phyloP scores from a whole-genome alignment of 2,797 vertebrate species.

The Epinephelus malabaricus region DNA sequence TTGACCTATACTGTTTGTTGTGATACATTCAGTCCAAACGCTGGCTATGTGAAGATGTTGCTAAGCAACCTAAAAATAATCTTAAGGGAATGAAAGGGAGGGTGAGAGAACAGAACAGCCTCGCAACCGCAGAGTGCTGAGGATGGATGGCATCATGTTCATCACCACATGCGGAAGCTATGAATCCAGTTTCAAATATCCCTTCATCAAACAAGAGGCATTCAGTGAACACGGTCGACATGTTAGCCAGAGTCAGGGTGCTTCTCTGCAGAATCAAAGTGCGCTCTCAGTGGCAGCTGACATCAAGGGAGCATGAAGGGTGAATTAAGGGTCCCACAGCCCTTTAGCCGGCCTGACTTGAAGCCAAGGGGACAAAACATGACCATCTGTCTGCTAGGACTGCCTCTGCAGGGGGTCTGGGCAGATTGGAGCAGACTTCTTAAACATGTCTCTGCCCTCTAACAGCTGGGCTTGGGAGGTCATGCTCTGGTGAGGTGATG shows the following conservation, averaged over 20 bases:
- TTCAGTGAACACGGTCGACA: conserved; percentile 3
- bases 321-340: conserved; percentile 51
- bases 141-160: conserved; percentile 45
- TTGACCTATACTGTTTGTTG: conserved; percentile 44
- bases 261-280: conserved; percentile 44
- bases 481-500: conserved; percentile 27
- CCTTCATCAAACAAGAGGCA: conserved; percentile 33
- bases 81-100: conserved; percentile 63
- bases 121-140: conserved; percentile 56
- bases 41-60: conserved; percentile 78
- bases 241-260: conserved; percentile 14
- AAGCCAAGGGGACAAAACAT: conserved; percentile 62
- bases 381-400: conserved; percentile 82
- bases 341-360: conserved; percentile 59
- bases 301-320: conserved; percentile 24
- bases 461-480: conserved; percentile 70
- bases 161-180: conserved; percentile 35
- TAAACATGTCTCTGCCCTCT: conserved; percentile 66
- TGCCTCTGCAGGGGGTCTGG: conserved; percentile 73
- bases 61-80: conserved; percentile 89
- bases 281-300: conserved; percentile 13
- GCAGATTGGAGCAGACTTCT: conserved; percentile 73
- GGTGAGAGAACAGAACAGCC: conserved; percentile 58
- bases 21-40: conserved; percentile 64
- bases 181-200: conserved; percentile 19